These are phyloP conservation scores for Odontocolon sp. DNA, from an alignment of 2,888 invertebrate genomes.

Conservation along the genomic window DNA sequence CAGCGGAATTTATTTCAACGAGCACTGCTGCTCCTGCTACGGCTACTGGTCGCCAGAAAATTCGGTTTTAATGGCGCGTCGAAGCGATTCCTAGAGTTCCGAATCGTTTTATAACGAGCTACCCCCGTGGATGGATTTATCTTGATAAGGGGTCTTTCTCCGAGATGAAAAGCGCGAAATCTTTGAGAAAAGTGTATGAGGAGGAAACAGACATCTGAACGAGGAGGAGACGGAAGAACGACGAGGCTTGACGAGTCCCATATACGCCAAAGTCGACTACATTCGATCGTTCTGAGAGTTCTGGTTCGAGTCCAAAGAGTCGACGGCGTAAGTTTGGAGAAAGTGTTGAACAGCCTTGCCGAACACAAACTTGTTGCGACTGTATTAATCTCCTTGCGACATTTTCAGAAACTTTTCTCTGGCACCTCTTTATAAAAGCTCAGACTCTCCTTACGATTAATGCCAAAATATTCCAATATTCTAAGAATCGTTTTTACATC, in stretches of 20 bases:
- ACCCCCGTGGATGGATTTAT: constrained; percentile 32
- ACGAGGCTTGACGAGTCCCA: background rate
- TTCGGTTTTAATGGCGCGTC: constrained; percentile 67
- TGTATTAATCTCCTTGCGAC: background rate
- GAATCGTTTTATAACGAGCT: constrained; percentile 55
- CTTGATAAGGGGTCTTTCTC: constrained; percentile 11
- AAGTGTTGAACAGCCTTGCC: constrained; percentile 9
- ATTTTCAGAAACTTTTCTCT: background rate
- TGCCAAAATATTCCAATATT: too few species aligned
- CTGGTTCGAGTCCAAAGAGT: constrained; percentile 48
- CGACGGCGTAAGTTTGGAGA: constrained; percentile 12
- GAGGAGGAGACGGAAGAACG: background rate
- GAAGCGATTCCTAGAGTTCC: constrained; percentile 47
- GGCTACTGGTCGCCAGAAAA: constrained; percentile 64
- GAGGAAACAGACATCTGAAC: background rate
- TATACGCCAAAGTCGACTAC: background rate
- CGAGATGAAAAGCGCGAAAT: constrained; percentile 60
- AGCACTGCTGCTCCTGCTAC: constrained; percentile 20
- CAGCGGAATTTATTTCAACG: constrained; percentile 67
- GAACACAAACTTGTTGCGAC: constrained; percentile 44
- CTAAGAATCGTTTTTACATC: too few species aligned
- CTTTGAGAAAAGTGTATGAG: background rate
- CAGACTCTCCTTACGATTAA: too few species aligned
- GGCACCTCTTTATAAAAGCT: too few species aligned
- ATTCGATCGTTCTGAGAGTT: constrained; percentile 13